These are phyloP conservation scores for Sesamia inferens DNA, from an alignment of 2,888 invertebrate species.

Conservation along the genomic window DNA sequence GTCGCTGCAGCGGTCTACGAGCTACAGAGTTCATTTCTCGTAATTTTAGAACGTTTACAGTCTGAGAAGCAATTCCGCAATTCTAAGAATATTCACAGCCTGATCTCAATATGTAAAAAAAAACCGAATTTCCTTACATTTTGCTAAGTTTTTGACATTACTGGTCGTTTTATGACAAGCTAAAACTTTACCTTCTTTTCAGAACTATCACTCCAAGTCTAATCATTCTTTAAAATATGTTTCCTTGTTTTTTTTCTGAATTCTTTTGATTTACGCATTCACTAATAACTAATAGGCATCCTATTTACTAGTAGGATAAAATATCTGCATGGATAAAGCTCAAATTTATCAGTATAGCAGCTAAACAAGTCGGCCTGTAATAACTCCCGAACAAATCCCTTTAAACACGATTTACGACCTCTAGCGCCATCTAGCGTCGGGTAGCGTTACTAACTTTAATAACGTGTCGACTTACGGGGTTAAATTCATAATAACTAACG, in stretches of 20 bases:
- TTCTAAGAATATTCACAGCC: too few relatives aligned
- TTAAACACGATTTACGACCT: conserved; percentile 12
- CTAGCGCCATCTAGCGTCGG: conserved; percentile 82
- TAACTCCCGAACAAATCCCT: conserved; percentile 7
- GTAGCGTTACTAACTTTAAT: conserved; percentile 74
- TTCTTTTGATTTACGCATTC: background rate
- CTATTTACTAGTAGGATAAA: background rate
- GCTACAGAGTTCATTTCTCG: background rate
- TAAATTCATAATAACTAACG: conserved; percentile 62
- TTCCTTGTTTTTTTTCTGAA: background rate
- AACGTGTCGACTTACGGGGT: conserved; percentile 61
- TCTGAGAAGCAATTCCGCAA: too few relatives aligned
- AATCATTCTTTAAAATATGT: background rate
- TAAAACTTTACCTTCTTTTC: too few relatives aligned
- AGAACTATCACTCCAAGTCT: too few relatives aligned
- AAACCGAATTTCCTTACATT: too few relatives aligned
- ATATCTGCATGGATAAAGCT: background rate
- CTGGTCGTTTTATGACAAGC: too few relatives aligned
- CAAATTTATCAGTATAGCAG: background rate
- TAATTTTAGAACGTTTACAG: too few relatives aligned
- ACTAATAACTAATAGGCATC: background rate
- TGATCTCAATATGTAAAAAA: too few relatives aligned
- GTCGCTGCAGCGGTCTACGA: conserved; percentile 14
- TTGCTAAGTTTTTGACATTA: too few relatives aligned
- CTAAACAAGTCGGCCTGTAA: background rate